Base-by-base conservation (phyloP, 1,140 invertebrate species). In the Daktulosphaira vitifoliae region DNA sequence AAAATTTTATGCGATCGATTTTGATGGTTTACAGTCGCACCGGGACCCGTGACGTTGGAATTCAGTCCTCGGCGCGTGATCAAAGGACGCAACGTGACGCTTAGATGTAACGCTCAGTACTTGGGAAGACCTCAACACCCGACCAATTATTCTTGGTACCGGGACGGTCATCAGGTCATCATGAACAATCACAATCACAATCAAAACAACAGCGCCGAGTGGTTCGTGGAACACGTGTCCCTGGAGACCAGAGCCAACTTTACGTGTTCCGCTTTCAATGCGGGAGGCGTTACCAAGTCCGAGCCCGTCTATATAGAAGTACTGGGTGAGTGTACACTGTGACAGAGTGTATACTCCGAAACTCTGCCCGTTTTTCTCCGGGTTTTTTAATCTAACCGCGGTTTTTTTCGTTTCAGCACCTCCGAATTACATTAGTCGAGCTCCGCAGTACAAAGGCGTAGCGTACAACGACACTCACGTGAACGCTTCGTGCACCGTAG, bases 161-260 rank as follows among this genome's bases (percentile, higher is more conserved):
- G 89, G 46, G 88, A 88, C 37, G 80, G 81, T 7, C 81, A 86
- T 50, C 77, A 82, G 2, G 78, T 92, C 15, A 33, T 33, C 5
- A 33, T 33, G 29, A 20, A 62, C 16, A 39, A 33, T 20, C 54
- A 44, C 22, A 59, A 44, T 6, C 39, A 59, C 8, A 56, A 56
- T 11, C 37, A n/a, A 16, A 59, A 59, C 16, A 25, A 2, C 16
- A 38, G 23, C 9, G 78, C 83, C 48, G 83, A 85, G 67, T 87
- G 85, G 79, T 86, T 82, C 29, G 87, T 92, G 52, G 82, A 87
- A 50, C 84, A 87, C 0, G 88, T 90, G 5, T 85, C 85, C 22
- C 76, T 93, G 33, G 86, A 89, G 72, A 88, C 86, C 26, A 80
- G 87, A 46, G 86, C 87, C 68, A 92, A 91, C 77, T 92, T 91